A percentile compares a stretch with the other conserved stretches of the same genome.
phyloP scores from a whole-genome alignment of 2,888 invertebrate genomes.

The Rhagophthalmus giganteus region DNA sequence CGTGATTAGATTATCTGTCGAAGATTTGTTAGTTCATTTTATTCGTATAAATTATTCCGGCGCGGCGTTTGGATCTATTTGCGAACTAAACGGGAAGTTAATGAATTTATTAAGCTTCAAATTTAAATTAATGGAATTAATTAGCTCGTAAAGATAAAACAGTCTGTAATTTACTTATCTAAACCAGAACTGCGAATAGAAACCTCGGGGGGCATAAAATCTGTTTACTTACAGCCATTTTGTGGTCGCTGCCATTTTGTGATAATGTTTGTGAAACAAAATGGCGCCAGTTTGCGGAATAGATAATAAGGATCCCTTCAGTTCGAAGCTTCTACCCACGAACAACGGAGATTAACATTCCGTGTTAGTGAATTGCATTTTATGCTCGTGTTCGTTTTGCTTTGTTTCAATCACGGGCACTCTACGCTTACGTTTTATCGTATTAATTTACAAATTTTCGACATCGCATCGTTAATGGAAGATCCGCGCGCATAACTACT shows the following conservation, averaged over 20 bases:
- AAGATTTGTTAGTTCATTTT: too few relatives aligned
- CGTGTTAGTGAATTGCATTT: slow-evolving; percentile 11
- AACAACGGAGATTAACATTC: slow-evolving; percentile 22
- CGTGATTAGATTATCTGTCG: too few relatives aligned
- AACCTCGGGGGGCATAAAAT: slow-evolving; percentile 4
- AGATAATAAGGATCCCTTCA: slow-evolving; percentile 21
- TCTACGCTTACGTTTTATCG: too few relatives aligned
- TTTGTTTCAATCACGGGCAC: slow-evolving; percentile 8
- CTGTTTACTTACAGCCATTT: slow-evolving; percentile 23
- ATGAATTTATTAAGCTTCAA: too few relatives aligned
- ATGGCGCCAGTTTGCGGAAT: slow-evolving; percentile 25
- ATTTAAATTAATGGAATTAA: neutral
- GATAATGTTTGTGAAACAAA: slow-evolving; percentile 27
- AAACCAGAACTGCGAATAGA: slow-evolving; percentile 1
- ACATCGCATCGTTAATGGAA: too few relatives aligned
- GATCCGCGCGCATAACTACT: too few relatives aligned
- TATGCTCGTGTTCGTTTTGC: slow-evolving; percentile 13
- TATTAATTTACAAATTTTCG: too few relatives aligned
- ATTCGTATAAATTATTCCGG: too few relatives aligned
- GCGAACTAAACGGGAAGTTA: too few relatives aligned
- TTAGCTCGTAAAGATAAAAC: neutral
- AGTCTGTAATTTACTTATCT: slow-evolving; percentile 5
- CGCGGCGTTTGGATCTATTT: too few relatives aligned
- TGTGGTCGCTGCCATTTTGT: slow-evolving; percentile 30
- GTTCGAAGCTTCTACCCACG: slow-evolving; percentile 16